phyloP scores from a whole-genome alignment of 1,140 invertebrate species.

The Platorchestia sp. region DNA sequence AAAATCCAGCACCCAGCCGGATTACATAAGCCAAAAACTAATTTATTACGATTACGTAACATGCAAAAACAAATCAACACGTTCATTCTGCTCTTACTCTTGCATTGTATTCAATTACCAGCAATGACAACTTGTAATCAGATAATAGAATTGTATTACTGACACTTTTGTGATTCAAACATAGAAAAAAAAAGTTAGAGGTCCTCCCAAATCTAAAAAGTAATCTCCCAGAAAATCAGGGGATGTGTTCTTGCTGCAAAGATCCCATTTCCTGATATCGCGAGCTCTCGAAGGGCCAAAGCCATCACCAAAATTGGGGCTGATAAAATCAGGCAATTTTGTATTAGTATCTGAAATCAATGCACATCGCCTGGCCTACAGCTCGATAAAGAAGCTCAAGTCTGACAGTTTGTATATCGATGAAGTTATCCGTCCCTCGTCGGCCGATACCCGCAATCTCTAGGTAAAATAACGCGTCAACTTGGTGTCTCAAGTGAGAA shows the following conservation, averaged over 20 bases:
- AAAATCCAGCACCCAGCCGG: too few species aligned
- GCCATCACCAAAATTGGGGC: neutral
- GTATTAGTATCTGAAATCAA: neutral
- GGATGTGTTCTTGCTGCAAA: neutral
- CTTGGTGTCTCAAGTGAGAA: neutral
- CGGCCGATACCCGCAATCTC: neutral
- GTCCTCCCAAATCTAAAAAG: neutral
- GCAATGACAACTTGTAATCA: neutral
- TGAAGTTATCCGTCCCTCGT: neutral
- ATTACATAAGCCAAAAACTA: too few species aligned
- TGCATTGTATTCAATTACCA: neutral
- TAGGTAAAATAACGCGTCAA: neutral
- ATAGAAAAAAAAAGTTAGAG: neutral
- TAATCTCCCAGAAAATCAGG: neutral
- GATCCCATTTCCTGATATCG: neutral
- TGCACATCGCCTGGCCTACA: neutral
- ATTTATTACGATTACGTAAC: too few species aligned
- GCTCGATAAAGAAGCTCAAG: neutral
- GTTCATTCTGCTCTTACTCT: neutral
- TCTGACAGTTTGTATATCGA: neutral
- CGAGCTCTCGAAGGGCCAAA: neutral
- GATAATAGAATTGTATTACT: neutral
- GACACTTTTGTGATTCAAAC: neutral
- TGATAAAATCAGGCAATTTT: neutral
- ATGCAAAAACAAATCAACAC: too few species aligned